Percentiles rank a stretch among this genome's conserved stretches.
phyloP scores from a whole-genome alignment of 2,797 vertebrate species.

The Spheniscus humboldti region DNA sequence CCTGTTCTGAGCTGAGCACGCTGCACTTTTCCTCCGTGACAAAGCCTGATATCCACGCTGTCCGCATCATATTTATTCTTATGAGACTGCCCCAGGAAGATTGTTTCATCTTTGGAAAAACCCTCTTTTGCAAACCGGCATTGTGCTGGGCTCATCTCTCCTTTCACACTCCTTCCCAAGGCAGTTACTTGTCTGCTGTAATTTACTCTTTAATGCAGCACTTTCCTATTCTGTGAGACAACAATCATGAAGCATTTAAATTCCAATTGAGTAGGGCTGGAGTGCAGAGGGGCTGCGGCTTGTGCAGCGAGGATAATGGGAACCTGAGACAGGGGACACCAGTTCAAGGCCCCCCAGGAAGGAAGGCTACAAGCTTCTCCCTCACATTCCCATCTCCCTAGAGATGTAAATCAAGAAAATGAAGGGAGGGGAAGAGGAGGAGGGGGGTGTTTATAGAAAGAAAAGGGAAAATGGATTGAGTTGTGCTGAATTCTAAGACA shows the following conservation, averaged over 20 bases:
- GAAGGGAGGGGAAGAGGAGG: conserved; percentile 66
- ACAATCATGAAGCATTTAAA: conserved; percentile 77
- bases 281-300: conserved; percentile 62
- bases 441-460: conserved; percentile 68
- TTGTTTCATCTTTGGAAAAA: conserved; percentile 44
- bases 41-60: background rate
- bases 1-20: background rate
- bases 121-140: background rate
- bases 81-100: background rate
- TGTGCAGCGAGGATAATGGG: conserved; percentile 58
- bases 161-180: conserved; percentile 60
- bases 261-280: conserved; percentile 74
- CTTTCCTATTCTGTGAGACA: conserved; percentile 69
- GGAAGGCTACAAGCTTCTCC: conserved; percentile 70
- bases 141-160: conserved; percentile 62
- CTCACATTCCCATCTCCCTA: conserved; percentile 74
- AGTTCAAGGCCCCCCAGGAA: conserved; percentile 72
- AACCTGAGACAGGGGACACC: conserved; percentile 69
- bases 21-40: background rate
- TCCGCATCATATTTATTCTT: background rate
- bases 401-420: conserved; percentile 74
- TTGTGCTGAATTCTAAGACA: conserved; percentile 75
- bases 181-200: conserved; percentile 66
- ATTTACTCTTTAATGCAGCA: conserved; percentile 70
- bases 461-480: conserved; percentile 74